phyloP scores from a whole-genome alignment of 2,888 invertebrate species.

The Netelia inedita region DNA sequence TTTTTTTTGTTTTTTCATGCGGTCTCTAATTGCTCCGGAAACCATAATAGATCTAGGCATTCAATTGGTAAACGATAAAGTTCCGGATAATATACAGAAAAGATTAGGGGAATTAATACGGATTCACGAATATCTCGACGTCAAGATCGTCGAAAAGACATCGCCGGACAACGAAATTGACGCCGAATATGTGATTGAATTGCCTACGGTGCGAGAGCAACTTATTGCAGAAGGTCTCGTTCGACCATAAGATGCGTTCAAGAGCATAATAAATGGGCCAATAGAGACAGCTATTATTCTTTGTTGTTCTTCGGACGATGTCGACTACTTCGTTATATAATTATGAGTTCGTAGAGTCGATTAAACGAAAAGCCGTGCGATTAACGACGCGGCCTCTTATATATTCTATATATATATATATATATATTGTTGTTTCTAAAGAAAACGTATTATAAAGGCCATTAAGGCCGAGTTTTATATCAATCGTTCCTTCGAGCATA shows the following conservation, averaged over 20 bases:
- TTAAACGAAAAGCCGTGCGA: neutral
- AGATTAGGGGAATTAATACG: slow-evolving; percentile 67
- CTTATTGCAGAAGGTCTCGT: slow-evolving; percentile 71
- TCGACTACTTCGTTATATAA: neutral
- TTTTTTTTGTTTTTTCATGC: slow-evolving; percentile 8
- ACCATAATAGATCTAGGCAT: slow-evolving; percentile 68
- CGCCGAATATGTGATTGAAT: slow-evolving; percentile 73
- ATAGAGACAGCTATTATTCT: slow-evolving; percentile 8
- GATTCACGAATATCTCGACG: slow-evolving; percentile 34
- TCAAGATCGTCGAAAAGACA: slow-evolving; percentile 70
- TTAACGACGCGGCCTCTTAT: neutral
- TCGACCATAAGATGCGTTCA: slow-evolving; percentile 18
- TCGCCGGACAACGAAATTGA: neutral
- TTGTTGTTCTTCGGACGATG: neutral
- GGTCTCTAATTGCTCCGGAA: neutral
- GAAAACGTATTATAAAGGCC: no score
- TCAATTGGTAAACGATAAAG: slow-evolving; percentile 52
- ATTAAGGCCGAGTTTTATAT: no score
- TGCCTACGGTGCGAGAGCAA: slow-evolving; percentile 71
- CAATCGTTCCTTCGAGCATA: no score
- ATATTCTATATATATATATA: neutral
- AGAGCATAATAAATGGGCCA: neutral
- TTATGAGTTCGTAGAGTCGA: neutral
- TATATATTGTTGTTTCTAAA: no score
- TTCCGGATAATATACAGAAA: slow-evolving; percentile 60